phyloP scores from a whole-genome alignment of 1,140 invertebrate species.

The Gyrodactylus bullatarudis region DNA sequence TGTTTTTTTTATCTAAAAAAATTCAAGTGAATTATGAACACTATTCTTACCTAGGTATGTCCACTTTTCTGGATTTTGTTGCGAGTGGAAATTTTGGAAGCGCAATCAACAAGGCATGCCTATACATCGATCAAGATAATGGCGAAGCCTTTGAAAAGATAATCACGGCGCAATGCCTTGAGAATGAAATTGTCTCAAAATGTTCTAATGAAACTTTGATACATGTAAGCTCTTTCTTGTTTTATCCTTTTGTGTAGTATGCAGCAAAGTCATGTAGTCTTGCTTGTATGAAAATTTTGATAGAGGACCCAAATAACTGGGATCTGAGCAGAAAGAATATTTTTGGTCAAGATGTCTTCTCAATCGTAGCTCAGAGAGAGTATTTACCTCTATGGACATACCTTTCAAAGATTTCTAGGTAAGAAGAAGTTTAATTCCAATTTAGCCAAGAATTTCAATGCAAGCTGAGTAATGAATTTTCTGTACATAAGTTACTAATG shows the following conservation, averaged over 20 bases:
- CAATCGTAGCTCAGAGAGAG: neutral
- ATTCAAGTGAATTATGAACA: no score
- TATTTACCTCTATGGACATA: neutral
- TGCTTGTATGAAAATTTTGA: neutral
- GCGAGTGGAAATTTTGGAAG: neutral
- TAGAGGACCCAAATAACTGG: neutral
- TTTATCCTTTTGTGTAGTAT: neutral
- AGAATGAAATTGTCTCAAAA: neutral
- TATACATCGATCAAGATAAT: neutral
- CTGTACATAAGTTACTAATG: neutral
- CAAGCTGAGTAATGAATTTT: neutral
- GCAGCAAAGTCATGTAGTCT: neutral
- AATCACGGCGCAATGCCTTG: neutral
- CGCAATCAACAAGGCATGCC: neutral
- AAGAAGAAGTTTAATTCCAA: neutral
- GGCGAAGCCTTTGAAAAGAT: neutral
- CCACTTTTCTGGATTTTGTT: neutral
- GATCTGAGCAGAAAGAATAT: neutral
- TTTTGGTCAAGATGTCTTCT: neutral
- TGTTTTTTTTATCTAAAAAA: no score
- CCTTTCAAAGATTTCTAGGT: neutral
- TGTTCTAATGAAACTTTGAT: neutral
- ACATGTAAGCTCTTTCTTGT: neutral
- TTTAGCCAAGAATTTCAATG: neutral
- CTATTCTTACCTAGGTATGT: neutral